phyloP scores from a whole-genome alignment of 2,888 invertebrate genomes.

The Anticlea derivata region DNA sequence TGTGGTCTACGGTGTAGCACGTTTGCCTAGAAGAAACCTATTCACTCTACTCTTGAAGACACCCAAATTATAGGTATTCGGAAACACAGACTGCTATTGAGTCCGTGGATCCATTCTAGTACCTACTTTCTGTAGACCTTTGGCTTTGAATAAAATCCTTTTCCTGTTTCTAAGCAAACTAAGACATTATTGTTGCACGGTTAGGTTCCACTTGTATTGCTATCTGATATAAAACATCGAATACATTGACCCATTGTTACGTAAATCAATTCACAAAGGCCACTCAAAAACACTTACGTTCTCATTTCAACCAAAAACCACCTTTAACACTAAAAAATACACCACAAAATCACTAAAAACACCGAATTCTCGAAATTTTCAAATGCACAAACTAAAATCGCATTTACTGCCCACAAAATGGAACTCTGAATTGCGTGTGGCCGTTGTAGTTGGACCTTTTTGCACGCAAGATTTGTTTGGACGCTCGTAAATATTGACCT shows the following conservation, averaged over 20 bases:
- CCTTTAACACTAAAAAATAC: constrained; percentile 4
- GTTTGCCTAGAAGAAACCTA: too few relatives aligned
- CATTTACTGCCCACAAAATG: constrained; percentile 11
- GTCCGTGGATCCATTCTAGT: too few relatives aligned
- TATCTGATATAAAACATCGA: constrained; percentile 25
- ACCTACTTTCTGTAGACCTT: too few relatives aligned
- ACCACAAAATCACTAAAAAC: neutral
- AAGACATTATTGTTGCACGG: too few relatives aligned
- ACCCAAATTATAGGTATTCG: too few relatives aligned
- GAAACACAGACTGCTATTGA: too few relatives aligned
- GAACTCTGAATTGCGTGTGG: constrained; percentile 1
- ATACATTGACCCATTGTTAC: constrained; percentile 50
- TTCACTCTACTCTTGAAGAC: too few relatives aligned
- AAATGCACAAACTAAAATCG: constrained; percentile 18
- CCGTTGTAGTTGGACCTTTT: constrained; percentile 28
- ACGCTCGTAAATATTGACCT: constrained; percentile 67
- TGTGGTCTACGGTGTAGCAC: too few relatives aligned
- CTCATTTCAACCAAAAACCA: neutral
- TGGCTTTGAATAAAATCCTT: too few relatives aligned
- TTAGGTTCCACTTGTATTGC: too few relatives aligned
- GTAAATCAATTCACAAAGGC: constrained; percentile 43
- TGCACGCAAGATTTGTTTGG: constrained; percentile 54
- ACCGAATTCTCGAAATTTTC: neutral
- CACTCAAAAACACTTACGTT: constrained; percentile 15
- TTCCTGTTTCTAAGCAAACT: too few relatives aligned